Conservation (phyloP, 2,888 invertebrate genomes). For the Archips crataeganus region DNA sequence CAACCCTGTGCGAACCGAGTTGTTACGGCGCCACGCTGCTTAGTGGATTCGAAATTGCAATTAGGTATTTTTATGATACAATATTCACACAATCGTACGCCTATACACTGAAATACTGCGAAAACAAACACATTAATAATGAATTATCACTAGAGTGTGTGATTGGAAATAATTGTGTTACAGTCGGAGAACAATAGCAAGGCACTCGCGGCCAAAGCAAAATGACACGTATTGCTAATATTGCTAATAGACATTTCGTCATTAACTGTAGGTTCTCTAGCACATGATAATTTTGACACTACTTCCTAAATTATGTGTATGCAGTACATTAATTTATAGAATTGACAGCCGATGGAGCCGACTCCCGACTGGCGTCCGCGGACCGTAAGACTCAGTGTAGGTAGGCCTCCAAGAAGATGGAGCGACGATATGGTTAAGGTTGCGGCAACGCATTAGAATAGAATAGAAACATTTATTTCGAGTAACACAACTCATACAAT, state of each 20-base stretch:
- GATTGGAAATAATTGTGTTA: not conserved
- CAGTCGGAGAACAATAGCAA: not conserved
- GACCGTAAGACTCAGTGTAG: no score
- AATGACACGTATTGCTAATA: not conserved
- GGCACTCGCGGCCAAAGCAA: not conserved
- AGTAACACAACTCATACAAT: no score
- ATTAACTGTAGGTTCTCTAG: not conserved
- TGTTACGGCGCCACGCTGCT: no score
- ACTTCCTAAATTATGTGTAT: not conserved
- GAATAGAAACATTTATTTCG: no score
- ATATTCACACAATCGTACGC: not conserved
- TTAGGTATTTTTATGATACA: not conserved
- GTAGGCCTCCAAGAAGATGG: no score
- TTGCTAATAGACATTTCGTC: not conserved
- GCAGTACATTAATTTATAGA: no score
- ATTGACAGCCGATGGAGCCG: no score
- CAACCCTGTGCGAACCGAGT: no score
- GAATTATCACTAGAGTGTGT: constrained; percentile 13
- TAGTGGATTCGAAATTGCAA: not conserved
- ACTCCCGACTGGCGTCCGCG: no score
- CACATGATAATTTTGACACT: not conserved
- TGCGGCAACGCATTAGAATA: no score
- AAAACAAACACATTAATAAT: constrained; percentile 3
- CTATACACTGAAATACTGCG: not conserved
- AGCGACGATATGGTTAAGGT: no score